Evolutionary conservation across 2,888 invertebrate genomes (phyloP), one percentile per base, ranked within the genome.

Genomic region (Sinhomidia bicolor): DNA sequence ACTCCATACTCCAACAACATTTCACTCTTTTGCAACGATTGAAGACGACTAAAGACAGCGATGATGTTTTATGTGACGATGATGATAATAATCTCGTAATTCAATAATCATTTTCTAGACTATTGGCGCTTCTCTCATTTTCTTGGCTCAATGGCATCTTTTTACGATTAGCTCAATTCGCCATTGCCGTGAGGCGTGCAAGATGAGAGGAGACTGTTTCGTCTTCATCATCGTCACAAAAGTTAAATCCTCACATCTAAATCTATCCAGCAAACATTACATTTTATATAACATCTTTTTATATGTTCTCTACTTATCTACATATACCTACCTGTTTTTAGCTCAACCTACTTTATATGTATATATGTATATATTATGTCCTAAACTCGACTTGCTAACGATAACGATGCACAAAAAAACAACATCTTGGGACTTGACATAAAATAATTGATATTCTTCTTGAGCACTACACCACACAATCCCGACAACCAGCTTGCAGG

Each of bases 371-470:
- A 5, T 36, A 12, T 29, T 65, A 10, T 47, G 20, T 54, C 29
- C 78, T 78, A 51, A 51, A n/a, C 51, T 32, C 17, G 51, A 29
- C 54, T 29, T 36, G 7, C 36, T 36, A 36, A 36, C 7, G 36
- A 36, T 36, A 36, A 36, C 4, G 36, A 36, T 36, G 7, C 36
- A 36, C 9, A 51, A n/a, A 14, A 26, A 76, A 26, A 57, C n/a
- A 54, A 44, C 54, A 54, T 78, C 54, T 78, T 78, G 29, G 0
- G 36, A 78, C 78, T 78, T 78, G 78, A 78, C 78, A 78, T 54
- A 54, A 78, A 76, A 83, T 83, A 83, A 84, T 84, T 84, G 74
- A 26, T 74, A 84, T 84, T 84, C 84, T 85, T 23, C 81, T 74
- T 74, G 44, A 44, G 41, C 44, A 74, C 29, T 26, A 14, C 65